Percentiles rank a stretch among this genome's conserved stretches.
Conservation (phyloP, 2,797 vertebrate species). For the Denticeps clupeoides region DNA sequence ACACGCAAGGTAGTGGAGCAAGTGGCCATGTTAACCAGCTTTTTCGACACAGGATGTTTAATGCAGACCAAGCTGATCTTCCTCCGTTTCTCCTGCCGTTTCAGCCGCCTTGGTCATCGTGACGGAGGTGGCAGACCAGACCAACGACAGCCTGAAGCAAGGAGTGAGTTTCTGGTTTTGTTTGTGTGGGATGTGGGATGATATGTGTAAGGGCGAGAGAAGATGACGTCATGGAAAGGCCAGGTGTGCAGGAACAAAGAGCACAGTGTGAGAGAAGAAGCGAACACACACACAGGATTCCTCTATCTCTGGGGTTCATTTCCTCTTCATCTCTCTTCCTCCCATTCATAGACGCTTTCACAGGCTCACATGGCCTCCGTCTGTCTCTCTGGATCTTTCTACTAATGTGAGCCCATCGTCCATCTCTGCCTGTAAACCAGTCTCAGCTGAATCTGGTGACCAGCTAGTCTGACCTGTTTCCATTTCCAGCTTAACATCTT, state of each 20-base stretch:
- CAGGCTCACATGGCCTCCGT: slow-evolving; percentile 1
- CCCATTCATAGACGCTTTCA: slow-evolving; percentile 40
- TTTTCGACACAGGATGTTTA: no score
- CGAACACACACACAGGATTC: slow-evolving; percentile 33
- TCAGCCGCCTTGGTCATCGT: slow-evolving; percentile 80
- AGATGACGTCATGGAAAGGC: slow-evolving; percentile 46
- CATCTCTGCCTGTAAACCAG: no score
- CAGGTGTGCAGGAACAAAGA: slow-evolving; percentile 56
- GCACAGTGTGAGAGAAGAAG: slow-evolving; percentile 39
- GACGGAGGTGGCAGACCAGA: slow-evolving; percentile 79
- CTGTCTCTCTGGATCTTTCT: slow-evolving; percentile 32
- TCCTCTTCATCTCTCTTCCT: slow-evolving; percentile 36
- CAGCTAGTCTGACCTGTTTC: no score
- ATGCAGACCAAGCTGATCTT: no score
- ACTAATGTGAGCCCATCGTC: no score
- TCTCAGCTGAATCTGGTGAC: no score
- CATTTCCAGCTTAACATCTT: no score
- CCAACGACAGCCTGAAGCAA: slow-evolving; percentile 84
- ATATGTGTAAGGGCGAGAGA: slow-evolving; percentile 26
- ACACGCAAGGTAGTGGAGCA: slow-evolving; percentile 87
- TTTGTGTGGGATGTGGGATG: slow-evolving; percentile 11
- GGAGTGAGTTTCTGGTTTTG: slow-evolving; percentile 67
- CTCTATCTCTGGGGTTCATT: slow-evolving; percentile 34
- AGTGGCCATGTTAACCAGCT: no score
- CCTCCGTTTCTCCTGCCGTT: slow-evolving; percentile 19